Percentiles rank a stretch among this genome's conserved stretches.
phyloP scores from a whole-genome alignment of 2,888 invertebrate genomes.

The Phyto melanocephala region DNA sequence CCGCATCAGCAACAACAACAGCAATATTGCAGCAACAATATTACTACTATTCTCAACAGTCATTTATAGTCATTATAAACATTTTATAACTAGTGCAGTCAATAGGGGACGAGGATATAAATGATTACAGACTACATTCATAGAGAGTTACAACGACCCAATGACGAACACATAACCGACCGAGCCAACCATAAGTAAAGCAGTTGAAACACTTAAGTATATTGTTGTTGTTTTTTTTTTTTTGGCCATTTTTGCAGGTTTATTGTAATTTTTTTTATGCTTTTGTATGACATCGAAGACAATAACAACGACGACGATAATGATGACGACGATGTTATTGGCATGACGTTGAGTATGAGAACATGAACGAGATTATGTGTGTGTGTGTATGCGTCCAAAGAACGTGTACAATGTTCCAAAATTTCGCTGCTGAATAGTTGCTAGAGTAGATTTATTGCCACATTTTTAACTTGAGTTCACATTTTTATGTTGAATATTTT shows the following conservation, averaged over 20 bases:
- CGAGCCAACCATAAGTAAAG: background rate
- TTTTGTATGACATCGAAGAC: constrained; percentile 30
- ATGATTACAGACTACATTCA: background rate
- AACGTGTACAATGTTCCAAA: constrained; percentile 21
- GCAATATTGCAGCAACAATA: background rate
- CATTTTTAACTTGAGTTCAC: constrained; percentile 60
- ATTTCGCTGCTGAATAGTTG: constrained; percentile 9
- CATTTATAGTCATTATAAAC: constrained; percentile 47
- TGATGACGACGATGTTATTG: background rate
- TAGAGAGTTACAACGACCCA: too few relatives aligned
- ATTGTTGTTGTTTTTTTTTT: constrained; percentile 12
- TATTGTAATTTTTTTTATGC: constrained; percentile 22
- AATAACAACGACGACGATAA: background rate
- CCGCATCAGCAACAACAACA: background rate
- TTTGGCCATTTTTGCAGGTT: constrained; percentile 27
- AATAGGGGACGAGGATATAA: background rate
- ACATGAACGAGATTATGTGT: constrained; percentile 18
- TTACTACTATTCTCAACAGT: constrained; percentile 20
- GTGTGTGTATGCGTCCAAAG: constrained; percentile 13
- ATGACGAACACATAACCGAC: too few relatives aligned
- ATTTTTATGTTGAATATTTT: constrained; percentile 26
- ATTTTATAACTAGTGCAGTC: constrained; percentile 28
- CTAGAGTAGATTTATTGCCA: constrained; percentile 74
- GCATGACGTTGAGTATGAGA: constrained; percentile 22
- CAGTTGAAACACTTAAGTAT: constrained; percentile 38